Evolutionary conservation across 2,113 vertebrate species (phyloP).

Genomic region (Lichenostomus cassidix): DNA sequence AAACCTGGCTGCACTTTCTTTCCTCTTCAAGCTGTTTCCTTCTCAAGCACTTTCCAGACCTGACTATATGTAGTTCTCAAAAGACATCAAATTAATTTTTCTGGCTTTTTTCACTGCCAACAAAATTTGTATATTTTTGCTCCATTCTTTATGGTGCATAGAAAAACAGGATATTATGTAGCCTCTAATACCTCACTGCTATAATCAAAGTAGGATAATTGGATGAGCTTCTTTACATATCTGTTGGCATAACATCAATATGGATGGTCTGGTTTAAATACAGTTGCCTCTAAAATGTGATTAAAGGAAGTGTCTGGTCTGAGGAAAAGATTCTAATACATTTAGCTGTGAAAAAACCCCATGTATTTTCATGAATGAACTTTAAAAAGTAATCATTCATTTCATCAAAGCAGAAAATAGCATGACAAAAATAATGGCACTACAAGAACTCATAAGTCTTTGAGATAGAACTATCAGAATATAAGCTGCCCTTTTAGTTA

Average conservation of each 20-base stretch:
- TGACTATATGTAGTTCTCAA: not conserved
- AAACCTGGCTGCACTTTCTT: not conserved
- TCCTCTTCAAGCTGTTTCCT: not conserved
- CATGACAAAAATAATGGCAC: not conserved
- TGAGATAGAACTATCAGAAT: not conserved
- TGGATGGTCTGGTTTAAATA: not conserved
- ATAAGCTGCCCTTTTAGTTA: not conserved
- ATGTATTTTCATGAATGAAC: not conserved
- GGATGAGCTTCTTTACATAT: not conserved
- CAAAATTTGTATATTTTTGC: not conserved
- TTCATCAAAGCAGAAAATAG: not conserved
- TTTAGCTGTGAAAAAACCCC: not conserved
- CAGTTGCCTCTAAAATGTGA: not conserved
- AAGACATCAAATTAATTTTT: not conserved
- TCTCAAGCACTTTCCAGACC: not conserved
- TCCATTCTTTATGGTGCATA: not conserved
- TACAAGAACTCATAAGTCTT: not conserved
- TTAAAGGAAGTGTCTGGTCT: constrained; percentile 21
- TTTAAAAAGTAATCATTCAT: not conserved
- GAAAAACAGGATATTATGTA: not conserved
- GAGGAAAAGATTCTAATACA: not conserved
- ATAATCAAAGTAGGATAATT: not conserved
- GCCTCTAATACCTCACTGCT: not conserved
- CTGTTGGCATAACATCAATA: not conserved
- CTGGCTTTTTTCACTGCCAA: not conserved